A percentile compares a stretch with the other conserved stretches of the same genome.
Conservation (phyloP, 1,140 invertebrate species). For the Gryon sp. region DNA sequence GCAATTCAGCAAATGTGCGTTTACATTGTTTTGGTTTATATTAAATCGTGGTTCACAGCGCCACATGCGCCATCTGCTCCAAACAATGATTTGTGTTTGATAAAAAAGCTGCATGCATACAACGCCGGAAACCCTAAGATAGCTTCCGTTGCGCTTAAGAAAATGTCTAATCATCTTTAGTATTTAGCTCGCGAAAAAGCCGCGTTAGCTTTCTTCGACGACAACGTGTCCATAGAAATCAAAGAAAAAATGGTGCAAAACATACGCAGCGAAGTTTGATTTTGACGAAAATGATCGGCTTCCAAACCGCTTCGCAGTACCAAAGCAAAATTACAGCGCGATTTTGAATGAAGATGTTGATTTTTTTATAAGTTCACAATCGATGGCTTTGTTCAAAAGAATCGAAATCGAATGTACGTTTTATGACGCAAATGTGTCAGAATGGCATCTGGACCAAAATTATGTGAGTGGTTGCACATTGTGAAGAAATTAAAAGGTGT, state of each 20-base stretch:
- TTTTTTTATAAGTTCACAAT: conserved; percentile 49
- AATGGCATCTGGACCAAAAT: conserved; percentile 48
- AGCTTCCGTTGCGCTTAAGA: conserved; percentile 29
- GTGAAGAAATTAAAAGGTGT: conserved; percentile 56
- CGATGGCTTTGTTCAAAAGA: conserved; percentile 49
- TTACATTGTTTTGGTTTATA: conserved; percentile 65
- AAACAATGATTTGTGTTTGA: conserved; percentile 53
- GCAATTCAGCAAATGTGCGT: conserved; percentile 31
- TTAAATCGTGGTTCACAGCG: conserved; percentile 61
- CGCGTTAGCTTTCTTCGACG: conserved; percentile 52
- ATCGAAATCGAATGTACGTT: conserved; percentile 34
- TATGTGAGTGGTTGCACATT: conserved; percentile 46
- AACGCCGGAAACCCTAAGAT: conserved; percentile 21
- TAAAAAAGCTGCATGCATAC: conserved; percentile 46
- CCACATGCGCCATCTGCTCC: conserved; percentile 38
- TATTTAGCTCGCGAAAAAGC: conserved; percentile 50
- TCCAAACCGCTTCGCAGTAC: conserved; percentile 6
- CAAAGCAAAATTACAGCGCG: not conserved
- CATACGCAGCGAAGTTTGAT: conserved; percentile 9
- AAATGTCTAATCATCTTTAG: conserved; percentile 57
- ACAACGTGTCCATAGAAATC: conserved; percentile 1
- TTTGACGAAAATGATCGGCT: conserved; percentile 15
- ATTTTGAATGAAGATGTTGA: conserved; percentile 45
- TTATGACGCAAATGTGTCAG: conserved; percentile 17
- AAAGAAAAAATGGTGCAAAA: conserved; percentile 22